Evolutionary conservation across 2,888 invertebrate genomes (phyloP).

Genomic region (Cryptus armator): DNA sequence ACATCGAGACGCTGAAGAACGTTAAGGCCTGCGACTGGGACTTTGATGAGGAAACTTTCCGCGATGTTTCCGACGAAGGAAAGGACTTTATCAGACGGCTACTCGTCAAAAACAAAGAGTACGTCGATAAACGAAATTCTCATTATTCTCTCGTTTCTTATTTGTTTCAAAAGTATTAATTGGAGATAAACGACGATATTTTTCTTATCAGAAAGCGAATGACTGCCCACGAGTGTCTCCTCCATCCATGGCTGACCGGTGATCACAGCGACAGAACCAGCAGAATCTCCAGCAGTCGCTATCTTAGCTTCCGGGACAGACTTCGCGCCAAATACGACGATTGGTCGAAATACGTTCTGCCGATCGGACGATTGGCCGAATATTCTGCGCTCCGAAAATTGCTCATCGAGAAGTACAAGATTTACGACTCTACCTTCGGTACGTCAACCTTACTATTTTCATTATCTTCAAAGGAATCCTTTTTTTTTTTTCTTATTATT

Average conservation of each 20-base stretch:
- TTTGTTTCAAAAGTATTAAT: not conserved
- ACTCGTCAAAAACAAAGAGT: conserved; percentile 97
- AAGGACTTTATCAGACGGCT: conserved; percentile 99
- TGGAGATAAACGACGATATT: not conserved
- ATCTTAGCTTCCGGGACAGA: conserved; percentile 94
- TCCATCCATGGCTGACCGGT: conserved; percentile 98
- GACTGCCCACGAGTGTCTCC: conserved; percentile 98
- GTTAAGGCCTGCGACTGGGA: conserved; percentile 99
- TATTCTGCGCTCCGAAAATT: conserved; percentile 98
- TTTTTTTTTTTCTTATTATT: not conserved
- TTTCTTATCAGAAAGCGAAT: conserved; percentile 92
- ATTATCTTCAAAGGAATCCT: not conserved
- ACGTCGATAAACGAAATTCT: conserved; percentile 81
- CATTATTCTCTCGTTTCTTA: too few species aligned
- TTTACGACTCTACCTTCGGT: conserved; percentile 98
- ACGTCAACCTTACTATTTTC: conserved; percentile 79
- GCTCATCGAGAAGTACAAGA: conserved; percentile 97
- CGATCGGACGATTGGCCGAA: conserved; percentile 98
- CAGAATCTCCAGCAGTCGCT: conserved; percentile 93
- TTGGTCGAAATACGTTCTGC: conserved; percentile 94
- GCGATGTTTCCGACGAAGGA: conserved; percentile 97
- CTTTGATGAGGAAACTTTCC: conserved; percentile 98
- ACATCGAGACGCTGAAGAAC: conserved; percentile 98
- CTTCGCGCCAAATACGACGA: conserved; percentile 93
- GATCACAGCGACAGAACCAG: conserved; percentile 92